phyloP scores from a whole-genome alignment of 2,113 vertebrate genomes.

The Limanda limanda region DNA sequence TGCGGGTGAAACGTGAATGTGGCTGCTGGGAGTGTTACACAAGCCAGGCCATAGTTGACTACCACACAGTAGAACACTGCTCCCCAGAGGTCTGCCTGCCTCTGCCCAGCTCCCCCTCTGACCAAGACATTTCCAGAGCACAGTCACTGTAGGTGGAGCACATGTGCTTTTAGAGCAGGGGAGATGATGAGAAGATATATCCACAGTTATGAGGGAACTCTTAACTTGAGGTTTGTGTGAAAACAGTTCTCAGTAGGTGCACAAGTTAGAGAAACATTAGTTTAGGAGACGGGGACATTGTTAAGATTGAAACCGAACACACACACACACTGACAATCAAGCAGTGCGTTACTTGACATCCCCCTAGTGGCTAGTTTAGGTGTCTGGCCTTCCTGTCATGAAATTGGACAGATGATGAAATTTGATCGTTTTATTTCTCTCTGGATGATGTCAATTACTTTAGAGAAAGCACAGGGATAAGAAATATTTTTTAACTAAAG shows the following conservation, averaged over 20 bases:
- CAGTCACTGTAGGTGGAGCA: conserved; percentile 53
- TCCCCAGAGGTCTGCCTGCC: conserved; percentile 72
- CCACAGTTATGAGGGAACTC: conserved; percentile 8
- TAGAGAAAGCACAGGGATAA: not conserved
- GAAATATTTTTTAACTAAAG: not conserved
- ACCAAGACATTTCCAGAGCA: conserved; percentile 59
- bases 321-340: conserved; percentile 21
- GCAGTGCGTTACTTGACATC: conserved; percentile 59
- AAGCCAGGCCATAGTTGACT: conserved; percentile 76
- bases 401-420: conserved; percentile 15
- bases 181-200: conserved; percentile 21
- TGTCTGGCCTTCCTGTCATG: conserved; percentile 20
- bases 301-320: conserved; percentile 8
- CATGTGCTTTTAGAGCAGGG: conserved; percentile 22
- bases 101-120: conserved; percentile 54
- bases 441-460: conserved; percentile 8
- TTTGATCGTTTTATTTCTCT: not conserved
- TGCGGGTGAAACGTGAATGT: conserved; percentile 72
- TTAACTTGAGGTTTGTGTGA: not conserved
- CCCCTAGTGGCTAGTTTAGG: conserved; percentile 71
- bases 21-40: conserved; percentile 73
- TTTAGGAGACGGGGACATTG: not conserved
- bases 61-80: conserved; percentile 76
- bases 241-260: not conserved
- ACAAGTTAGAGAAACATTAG: conserved; percentile 4